Conservation (phyloP, 2,888 invertebrate genomes). For the Pseudococcus jackbeardsleyi region DNA sequence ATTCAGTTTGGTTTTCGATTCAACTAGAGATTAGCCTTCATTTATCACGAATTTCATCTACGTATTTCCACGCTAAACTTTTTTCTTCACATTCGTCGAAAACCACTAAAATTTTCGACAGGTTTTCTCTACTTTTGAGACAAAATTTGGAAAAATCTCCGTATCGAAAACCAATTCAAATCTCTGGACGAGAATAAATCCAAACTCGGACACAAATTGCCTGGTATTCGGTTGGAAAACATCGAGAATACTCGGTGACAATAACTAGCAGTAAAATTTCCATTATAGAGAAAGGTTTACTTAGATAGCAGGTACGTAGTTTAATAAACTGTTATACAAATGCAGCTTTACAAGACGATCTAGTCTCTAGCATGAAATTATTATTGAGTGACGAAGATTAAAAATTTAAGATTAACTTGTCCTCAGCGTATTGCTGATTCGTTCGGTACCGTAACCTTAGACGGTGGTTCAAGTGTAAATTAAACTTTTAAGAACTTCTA, state of each 20-base stretch:
- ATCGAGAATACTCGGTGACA: background rate
- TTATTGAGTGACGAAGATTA: constrained; percentile 15
- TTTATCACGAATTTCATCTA: too few species aligned
- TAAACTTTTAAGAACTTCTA: constrained; percentile 33
- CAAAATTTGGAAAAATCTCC: background rate
- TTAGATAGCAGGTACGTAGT: background rate
- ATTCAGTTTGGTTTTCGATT: too few species aligned
- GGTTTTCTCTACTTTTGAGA: background rate
- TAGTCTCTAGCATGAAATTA: constrained; percentile 13
- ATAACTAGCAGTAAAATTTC: background rate
- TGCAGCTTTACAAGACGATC: background rate
- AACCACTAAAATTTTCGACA: background rate
- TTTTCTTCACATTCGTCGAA: background rate
- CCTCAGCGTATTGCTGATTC: constrained; percentile 29
- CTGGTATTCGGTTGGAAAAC: background rate
- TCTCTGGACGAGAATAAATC: background rate
- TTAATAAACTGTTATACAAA: constrained; percentile 12
- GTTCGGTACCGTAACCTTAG: background rate
- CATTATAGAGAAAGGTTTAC: background rate
- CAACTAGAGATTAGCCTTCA: too few species aligned
- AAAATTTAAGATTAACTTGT: constrained; percentile 43
- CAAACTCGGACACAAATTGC: background rate
- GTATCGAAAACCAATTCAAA: background rate
- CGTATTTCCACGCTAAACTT: too few species aligned
- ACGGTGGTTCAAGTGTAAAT: constrained; percentile 1